A percentile compares a stretch with the other conserved stretches of the same genome.
These are phyloP conservation scores for Cathartes aura DNA, from an alignment of 2,113 vertebrate species.

Conservation along the genomic window DNA sequence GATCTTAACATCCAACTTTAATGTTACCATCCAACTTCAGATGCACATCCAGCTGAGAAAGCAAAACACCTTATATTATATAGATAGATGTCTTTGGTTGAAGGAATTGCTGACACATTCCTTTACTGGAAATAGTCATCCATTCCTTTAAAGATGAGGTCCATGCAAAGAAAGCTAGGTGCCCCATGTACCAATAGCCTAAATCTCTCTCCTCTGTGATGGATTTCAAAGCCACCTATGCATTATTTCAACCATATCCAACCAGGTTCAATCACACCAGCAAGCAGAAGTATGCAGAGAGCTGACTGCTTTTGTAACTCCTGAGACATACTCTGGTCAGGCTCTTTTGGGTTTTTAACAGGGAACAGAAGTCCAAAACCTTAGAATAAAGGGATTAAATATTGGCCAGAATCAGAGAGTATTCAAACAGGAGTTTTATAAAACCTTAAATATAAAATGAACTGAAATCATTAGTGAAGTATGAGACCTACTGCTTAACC, in stretches of 20 bases:
- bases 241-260: not conserved
- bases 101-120: not conserved
- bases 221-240: not conserved
- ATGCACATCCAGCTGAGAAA: not conserved
- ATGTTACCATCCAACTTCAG: not conserved
- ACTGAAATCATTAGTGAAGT: not conserved
- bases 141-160: not conserved
- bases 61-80: not conserved
- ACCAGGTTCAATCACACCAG: not conserved
- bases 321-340: not conserved
- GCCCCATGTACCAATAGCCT: not conserved
- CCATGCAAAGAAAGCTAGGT: not conserved
- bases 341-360: not conserved
- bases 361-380: not conserved
- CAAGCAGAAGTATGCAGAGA: not conserved
- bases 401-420: not conserved
- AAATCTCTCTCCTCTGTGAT: not conserved
- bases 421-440: not conserved
- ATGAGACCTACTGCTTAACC: not conserved
- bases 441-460: not conserved
- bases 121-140: not conserved
- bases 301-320: not conserved
- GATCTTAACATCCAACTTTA: not conserved
- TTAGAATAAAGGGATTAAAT: not conserved
- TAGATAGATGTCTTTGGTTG: not conserved